Conservation (phyloP, 92 coral and sea anemone genomes). For the Chrysogorgia sp. region DNA sequence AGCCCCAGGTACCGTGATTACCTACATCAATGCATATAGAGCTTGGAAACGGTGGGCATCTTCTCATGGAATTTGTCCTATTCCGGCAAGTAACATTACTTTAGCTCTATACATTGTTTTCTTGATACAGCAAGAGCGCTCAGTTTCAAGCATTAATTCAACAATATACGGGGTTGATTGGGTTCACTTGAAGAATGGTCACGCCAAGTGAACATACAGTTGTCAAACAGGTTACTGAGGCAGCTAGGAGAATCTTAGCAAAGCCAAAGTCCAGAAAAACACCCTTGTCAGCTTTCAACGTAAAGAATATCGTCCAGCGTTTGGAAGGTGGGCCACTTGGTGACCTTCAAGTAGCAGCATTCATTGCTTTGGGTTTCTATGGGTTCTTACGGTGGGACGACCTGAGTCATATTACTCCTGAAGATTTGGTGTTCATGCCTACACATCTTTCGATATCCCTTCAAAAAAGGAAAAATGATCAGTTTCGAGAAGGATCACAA, state of each 20-base stretch:
- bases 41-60: neutral
- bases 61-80: neutral
- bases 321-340: neutral
- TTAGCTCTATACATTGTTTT: slow-evolving; percentile 39
- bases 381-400: too few species aligned
- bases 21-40: slow-evolving; percentile 7
- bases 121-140: slow-evolving; percentile 53
- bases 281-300: slow-evolving; percentile 15
- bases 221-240: slow-evolving; percentile 6
- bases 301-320: slow-evolving; percentile 6
- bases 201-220: slow-evolving; percentile 1
- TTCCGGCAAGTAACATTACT: slow-evolving; percentile 8
- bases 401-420: slow-evolving; percentile 27
- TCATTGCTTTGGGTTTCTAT: too few species aligned
- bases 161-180: slow-evolving; percentile 44
- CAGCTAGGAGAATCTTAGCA: slow-evolving; percentile 28
- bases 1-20: slow-evolving; percentile 18
- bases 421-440: slow-evolving; percentile 18
- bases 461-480: slow-evolving; percentile 48
- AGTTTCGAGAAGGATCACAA: slow-evolving; percentile 47
- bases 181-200: slow-evolving; percentile 45
- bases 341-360: slow-evolving; percentile 36
- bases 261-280: slow-evolving; percentile 11
- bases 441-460: slow-evolving; percentile 49
- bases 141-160: slow-evolving; percentile 26